Evolutionary conservation across 2,797 vertebrate species (phyloP), one percentile per base, ranked within the genome.

Genomic region (Helarctos malayanus): DNA sequence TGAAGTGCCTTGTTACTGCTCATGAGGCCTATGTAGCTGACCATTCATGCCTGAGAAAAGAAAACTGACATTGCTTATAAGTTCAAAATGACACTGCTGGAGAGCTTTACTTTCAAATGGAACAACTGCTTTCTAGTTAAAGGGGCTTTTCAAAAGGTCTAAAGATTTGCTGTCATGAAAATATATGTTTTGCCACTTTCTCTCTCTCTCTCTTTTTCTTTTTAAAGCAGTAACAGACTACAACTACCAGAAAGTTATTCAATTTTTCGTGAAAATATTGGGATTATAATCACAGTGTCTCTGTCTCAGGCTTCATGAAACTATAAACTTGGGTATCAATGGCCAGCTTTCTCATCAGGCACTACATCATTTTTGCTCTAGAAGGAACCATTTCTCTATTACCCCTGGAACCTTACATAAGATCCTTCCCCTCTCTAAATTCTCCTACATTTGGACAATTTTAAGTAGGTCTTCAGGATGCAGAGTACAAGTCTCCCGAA

Each of bases 151-250:
- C 47, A 45, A 91, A 92, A 84, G 32, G 10, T 61, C 76, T 90
- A 97, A 95, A 57, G 75, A 93, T 98, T 95, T 95, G 32, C 71
- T 85, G 89, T 93, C 80, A 94, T 79, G 54, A 90, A 97, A 98
- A 95, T 93, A 41, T 16, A 88, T 69, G 49, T 47, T 91, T 81
- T 90, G 19, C n/a, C 25, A 80, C 7, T 7, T 35, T 80, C n/a
- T 57, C n/a, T 78, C 12, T 82, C n/a, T 57, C 35, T 47, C 69
- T 69, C 35, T 4, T 29, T 11, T 49, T 12, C n/a, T 88, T 69
- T 87, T 23, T 13, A 61, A 87, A 84, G 21, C 35, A 73, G 21
- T 69, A 90, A 54, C 8, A 75, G 13, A 12, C 16, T 83, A 47
- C 2, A n/a, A 47, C 18, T 75, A 86, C 27, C 15, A 83, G 45